These are phyloP conservation scores for Laticauda colubrina DNA, from an alignment of 2,113 vertebrate species.

Conservation along the genomic window DNA sequence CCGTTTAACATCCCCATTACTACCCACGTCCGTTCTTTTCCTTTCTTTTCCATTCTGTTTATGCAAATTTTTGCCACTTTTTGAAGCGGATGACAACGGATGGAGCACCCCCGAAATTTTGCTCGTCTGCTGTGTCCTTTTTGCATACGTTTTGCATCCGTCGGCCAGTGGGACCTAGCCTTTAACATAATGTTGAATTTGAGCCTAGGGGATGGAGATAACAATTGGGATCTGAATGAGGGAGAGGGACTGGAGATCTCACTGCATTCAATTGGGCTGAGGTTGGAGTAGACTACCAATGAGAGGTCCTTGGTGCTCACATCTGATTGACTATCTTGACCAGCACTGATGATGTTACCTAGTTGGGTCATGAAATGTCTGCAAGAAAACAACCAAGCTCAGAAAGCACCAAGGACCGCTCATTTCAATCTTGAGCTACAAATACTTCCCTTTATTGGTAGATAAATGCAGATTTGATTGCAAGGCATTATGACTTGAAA, in stretches of 20 bases:
- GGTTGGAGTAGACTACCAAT: not conserved
- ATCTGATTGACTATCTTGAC: not conserved
- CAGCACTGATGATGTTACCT: not conserved
- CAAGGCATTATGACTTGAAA: not conserved
- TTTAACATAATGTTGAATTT: not conserved
- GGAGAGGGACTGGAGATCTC: not conserved
- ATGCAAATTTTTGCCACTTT: too few relatives aligned
- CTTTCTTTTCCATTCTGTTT: too few relatives aligned
- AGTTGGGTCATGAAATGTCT: not conserved
- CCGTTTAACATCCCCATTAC: too few relatives aligned
- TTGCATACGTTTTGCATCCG: too few relatives aligned
- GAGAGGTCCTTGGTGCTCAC: not conserved
- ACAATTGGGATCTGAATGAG: not conserved
- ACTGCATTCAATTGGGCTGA: not conserved
- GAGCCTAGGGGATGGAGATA: not conserved
- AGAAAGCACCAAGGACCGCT: not conserved
- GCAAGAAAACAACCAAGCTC: not conserved
- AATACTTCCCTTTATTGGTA: not conserved
- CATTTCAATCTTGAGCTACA: not conserved
- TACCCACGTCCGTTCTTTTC: too few relatives aligned
- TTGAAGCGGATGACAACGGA: too few relatives aligned
- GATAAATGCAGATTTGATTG: not conserved
- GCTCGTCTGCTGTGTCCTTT: too few relatives aligned
- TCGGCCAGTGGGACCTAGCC: too few relatives aligned
- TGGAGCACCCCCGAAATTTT: too few relatives aligned